A percentile compares a stretch with the other conserved stretches of the same genome.
Conservation (phyloP, 2,113 vertebrate genomes). For the Drymodes brunneopygia region DNA sequence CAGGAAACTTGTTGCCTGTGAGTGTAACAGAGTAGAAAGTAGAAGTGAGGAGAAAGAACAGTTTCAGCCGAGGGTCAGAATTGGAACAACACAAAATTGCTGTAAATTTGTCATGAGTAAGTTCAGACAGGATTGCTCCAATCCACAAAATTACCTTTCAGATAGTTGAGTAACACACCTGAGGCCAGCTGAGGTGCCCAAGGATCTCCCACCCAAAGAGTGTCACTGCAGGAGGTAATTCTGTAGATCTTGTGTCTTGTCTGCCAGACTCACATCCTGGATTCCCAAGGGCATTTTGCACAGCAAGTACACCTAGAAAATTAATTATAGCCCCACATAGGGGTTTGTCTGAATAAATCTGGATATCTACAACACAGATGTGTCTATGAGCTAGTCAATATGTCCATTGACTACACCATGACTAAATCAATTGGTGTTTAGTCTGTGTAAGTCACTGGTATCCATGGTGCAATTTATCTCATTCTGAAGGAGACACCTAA, state of each 20-base stretch:
- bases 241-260: not conserved
- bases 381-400: not conserved
- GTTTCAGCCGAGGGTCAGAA: not conserved
- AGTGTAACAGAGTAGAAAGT: not conserved
- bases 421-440: not conserved
- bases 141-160: not conserved
- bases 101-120: not conserved
- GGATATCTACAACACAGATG: not conserved
- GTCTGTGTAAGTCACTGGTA: not conserved
- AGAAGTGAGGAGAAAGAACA: not conserved
- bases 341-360: not conserved
- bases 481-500: not conserved
- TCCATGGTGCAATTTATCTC: not conserved
- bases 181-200: not conserved
- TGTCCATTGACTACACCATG: not conserved
- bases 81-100: not conserved
- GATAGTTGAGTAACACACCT: not conserved
- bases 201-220: not conserved
- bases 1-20: not conserved
- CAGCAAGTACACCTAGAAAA: not conserved
- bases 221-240: not conserved
- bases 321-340: not conserved
- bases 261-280: not conserved
- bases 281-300: not conserved
- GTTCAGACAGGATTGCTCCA: not conserved